These are phyloP conservation scores for Pterois miles DNA, from an alignment of 2,797 vertebrate genomes.

Conservation along the genomic window DNA sequence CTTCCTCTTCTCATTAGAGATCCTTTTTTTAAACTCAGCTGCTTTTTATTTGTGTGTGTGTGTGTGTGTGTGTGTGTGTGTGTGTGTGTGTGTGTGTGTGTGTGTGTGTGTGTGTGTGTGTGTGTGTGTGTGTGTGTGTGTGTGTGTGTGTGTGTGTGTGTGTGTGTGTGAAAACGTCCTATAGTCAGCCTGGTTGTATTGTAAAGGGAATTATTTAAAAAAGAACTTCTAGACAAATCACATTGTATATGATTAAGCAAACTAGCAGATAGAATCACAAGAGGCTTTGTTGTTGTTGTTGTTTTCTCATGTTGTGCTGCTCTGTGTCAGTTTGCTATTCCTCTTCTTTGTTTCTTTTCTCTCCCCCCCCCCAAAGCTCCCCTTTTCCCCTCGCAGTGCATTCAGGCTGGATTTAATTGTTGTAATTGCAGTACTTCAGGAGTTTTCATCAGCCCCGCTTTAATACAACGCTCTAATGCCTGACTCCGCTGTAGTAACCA, in stretches of 20 bases:
- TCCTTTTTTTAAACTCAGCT: slow-evolving; percentile 68
- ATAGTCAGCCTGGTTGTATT: slow-evolving; percentile 54
- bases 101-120: not conserved
- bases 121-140: not conserved
- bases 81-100: slow-evolving; percentile 4
- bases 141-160: not conserved
- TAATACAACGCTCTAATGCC: not conserved
- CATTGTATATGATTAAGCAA: slow-evolving; percentile 81
- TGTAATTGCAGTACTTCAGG: slow-evolving; percentile 64
- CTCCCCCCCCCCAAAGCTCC: not conserved
- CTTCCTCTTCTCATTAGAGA: slow-evolving; percentile 79
- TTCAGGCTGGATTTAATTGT: slow-evolving; percentile 68
- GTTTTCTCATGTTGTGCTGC: slow-evolving; percentile 42
- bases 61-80: not conserved
- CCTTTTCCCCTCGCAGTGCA: slow-evolving; percentile 4
- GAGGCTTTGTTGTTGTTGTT: slow-evolving; percentile 70
- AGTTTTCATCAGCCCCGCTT: slow-evolving; percentile 46
- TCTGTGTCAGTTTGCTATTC: slow-evolving; percentile 36
- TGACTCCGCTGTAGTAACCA: not conserved
- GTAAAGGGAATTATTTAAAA: slow-evolving; percentile 74
- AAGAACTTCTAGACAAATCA: slow-evolving; percentile 77
- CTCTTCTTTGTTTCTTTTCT: slow-evolving; percentile 1
- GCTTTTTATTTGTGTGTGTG: slow-evolving; percentile 42
- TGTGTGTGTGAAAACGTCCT: not conserved
- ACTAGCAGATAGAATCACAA: slow-evolving; percentile 71